A percentile compares a stretch with the other conserved stretches of the same genome.
Conservation (phyloP, 1,140 invertebrate genomes). For the Microplitis mediator region DNA sequence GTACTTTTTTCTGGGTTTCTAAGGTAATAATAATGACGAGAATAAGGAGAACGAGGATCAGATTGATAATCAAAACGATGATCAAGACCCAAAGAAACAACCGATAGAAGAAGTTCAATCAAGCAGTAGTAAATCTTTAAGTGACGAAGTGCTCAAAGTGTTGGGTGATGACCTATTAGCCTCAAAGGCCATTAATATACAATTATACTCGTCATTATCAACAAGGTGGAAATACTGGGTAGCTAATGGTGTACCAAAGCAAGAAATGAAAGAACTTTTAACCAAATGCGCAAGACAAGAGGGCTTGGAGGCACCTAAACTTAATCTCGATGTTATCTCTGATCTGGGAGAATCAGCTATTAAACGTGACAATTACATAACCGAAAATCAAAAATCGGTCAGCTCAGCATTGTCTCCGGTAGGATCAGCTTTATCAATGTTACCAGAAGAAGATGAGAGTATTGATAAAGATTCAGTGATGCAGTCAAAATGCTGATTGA, state of each 20-base stretch:
- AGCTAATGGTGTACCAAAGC: conserved; percentile 9
- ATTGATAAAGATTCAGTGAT: conserved; percentile 33
- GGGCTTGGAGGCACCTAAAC: conserved; percentile 9
- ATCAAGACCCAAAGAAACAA: neutral
- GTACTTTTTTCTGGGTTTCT: too few relatives aligned
- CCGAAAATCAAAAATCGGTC: conserved; percentile 11
- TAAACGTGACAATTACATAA: conserved; percentile 21
- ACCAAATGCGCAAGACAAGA: conserved; percentile 21
- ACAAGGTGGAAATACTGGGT: conserved; percentile 25
- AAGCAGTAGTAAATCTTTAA: neutral
- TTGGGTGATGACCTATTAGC: conserved; percentile 28
- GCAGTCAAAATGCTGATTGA: conserved; percentile 28
- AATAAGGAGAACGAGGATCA: conserved; percentile 12
- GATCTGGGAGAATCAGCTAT: conserved; percentile 8
- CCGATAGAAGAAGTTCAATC: neutral
- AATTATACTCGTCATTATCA: conserved; percentile 22
- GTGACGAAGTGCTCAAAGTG: conserved; percentile 19
- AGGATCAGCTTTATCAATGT: conserved; percentile 8
- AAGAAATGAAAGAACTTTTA: conserved; percentile 17
- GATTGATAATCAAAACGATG: neutral
- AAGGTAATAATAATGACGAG: neutral
- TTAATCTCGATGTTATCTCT: conserved; percentile 16
- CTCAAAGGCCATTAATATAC: conserved; percentile 12
- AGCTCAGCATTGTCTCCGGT: conserved; percentile 19
- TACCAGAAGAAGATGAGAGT: conserved; percentile 25